Evolutionary conservation across 2,797 vertebrate genomes (phyloP).

Genomic region (Rachycentron canadum): DNA sequence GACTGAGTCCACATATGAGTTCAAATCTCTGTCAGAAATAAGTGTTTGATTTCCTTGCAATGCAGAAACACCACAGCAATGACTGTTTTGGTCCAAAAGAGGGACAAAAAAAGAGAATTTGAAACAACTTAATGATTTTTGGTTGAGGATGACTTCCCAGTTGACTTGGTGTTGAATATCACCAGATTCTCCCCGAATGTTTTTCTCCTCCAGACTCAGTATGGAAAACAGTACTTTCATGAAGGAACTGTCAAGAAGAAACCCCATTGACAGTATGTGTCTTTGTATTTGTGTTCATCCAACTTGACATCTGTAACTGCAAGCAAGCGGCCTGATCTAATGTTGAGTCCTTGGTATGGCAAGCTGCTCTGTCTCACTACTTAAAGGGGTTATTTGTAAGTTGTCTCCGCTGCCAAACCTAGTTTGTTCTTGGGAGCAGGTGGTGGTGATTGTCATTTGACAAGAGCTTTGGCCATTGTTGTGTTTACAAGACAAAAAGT

Average conservation of each 20-base stretch:
- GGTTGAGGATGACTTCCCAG: background rate
- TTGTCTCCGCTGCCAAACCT: no score
- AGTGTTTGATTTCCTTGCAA: background rate
- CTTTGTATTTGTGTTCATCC: conserved; percentile 37
- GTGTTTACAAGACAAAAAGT: no score
- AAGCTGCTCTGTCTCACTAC: conserved; percentile 4
- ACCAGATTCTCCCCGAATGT: background rate
- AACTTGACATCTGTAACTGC: conserved; percentile 10
- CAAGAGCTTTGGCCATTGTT: no score
- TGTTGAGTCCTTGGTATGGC: conserved; percentile 17
- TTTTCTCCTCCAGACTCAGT: background rate
- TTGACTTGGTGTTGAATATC: background rate
- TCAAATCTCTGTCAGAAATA: background rate
- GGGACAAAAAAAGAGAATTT: background rate
- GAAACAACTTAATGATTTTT: background rate
- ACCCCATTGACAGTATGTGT: conserved; percentile 15
- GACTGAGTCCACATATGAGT: background rate
- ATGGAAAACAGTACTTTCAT: background rate
- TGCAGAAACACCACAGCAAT: background rate
- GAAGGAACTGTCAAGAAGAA: conserved; percentile 12
- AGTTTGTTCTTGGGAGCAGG: no score
- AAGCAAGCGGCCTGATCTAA: conserved; percentile 18
- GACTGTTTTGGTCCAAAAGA: background rate
- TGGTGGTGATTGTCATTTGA: no score
- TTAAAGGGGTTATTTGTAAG: background rate